Evolutionary conservation across 2,888 invertebrate genomes (phyloP).

Genomic region (Spodoptera littoralis): DNA sequence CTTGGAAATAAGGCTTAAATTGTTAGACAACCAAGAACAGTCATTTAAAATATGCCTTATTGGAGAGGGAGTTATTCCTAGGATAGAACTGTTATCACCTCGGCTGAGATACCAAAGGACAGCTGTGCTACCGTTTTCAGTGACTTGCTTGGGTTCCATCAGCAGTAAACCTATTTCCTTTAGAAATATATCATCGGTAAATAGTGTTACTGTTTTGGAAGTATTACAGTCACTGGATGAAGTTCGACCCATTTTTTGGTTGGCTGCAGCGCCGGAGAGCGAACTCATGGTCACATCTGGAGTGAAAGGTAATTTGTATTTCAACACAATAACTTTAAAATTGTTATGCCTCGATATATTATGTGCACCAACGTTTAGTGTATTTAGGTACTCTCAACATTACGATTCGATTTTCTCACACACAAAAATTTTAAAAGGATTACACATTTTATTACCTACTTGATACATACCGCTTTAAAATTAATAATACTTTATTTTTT

Average conservation of each 20-base stretch:
- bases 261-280: slow-evolving; percentile 61
- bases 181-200: slow-evolving; percentile 77
- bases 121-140: slow-evolving; percentile 72
- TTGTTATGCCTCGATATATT: neutral
- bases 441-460: neutral
- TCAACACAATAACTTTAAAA: neutral
- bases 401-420: no score
- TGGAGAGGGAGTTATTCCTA: slow-evolving; percentile 83
- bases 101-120: slow-evolving; percentile 66
- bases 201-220: slow-evolving; percentile 67
- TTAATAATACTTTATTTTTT: slow-evolving; percentile 35
- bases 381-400: no score
- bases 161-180: slow-evolving; percentile 72
- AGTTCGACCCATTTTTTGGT: slow-evolving; percentile 76
- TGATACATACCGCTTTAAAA: neutral
- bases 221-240: slow-evolving; percentile 66
- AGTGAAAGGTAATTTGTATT: slow-evolving; percentile 64
- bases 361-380: no score
- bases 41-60: slow-evolving; percentile 82
- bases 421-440: no score
- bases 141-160: slow-evolving; percentile 81
- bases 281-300: slow-evolving; percentile 63
- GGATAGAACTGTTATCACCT: slow-evolving; percentile 75
- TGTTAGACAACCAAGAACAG: slow-evolving; percentile 77
- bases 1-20: slow-evolving; percentile 79